These are phyloP conservation scores for Eulimnadia texana DNA, from an alignment of 1,140 invertebrate genomes.

Conservation along the genomic window DNA sequence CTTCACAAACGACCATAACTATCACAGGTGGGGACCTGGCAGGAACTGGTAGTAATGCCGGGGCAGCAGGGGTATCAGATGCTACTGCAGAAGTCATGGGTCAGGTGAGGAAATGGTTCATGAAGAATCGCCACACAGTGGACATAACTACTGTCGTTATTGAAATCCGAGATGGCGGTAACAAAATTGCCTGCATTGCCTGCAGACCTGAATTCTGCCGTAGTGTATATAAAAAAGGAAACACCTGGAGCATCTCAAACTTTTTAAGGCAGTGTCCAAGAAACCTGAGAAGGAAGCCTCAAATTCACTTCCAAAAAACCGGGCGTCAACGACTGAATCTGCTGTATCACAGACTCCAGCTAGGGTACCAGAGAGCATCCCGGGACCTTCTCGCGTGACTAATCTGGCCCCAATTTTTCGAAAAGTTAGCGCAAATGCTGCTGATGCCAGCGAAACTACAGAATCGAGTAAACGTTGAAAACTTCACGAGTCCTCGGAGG, in stretches of 20 bases:
- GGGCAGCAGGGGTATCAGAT: neutral
- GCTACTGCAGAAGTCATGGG: neutral
- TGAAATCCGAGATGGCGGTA: neutral
- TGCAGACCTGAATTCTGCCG: neutral
- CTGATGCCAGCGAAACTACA: too few relatives aligned
- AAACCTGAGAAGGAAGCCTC: neutral
- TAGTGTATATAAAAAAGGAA: neutral
- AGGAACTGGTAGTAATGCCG: neutral
- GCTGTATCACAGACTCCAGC: too few relatives aligned
- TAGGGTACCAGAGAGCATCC: too few relatives aligned
- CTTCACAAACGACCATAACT: too few relatives aligned
- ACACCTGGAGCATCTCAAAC: neutral
- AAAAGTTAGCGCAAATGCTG: too few relatives aligned
- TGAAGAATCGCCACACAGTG: neutral
- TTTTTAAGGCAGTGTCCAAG: neutral
- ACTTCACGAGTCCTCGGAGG: too few relatives aligned
- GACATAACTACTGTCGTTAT: neutral
- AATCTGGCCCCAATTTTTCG: too few relatives aligned
- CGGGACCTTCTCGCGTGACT: too few relatives aligned
- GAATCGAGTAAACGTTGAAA: too few relatives aligned
- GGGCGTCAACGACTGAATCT: too few relatives aligned
- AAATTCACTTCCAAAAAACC: too few relatives aligned
- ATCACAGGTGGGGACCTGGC: neutral
- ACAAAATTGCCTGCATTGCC: neutral
- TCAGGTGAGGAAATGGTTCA: neutral